phyloP scores from a whole-genome alignment of 2,797 vertebrate genomes.

The Heliangelus exortis region DNA sequence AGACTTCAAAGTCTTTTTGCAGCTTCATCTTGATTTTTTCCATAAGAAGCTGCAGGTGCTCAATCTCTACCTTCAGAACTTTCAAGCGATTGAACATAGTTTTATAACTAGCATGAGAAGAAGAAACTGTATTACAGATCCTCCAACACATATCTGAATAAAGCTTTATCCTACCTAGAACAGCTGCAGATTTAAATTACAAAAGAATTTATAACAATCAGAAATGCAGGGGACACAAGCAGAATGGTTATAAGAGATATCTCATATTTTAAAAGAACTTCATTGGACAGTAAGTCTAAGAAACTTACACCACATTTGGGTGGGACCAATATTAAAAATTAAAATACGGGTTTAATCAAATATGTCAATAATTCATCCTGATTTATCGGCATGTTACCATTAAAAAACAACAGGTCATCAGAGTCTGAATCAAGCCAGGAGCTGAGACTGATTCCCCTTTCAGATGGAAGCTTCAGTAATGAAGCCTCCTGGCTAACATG shows the following conservation, averaged over 20 bases:
- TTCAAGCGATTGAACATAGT: slow-evolving; percentile 82
- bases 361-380: neutral
- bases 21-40: slow-evolving; percentile 88
- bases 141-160: neutral
- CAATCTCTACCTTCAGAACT: slow-evolving; percentile 90
- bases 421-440: neutral
- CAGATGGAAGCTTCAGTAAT: neutral
- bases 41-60: slow-evolving; percentile 90
- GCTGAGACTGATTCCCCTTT: neutral
- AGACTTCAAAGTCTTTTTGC: slow-evolving; percentile 89
- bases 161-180: neutral
- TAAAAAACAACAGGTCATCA: neutral
- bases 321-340: neutral
- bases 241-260: neutral
- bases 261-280: neutral
- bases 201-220: neutral
- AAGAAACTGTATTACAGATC: neutral
- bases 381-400: neutral
- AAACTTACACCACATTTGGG: neutral
- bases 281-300: neutral
- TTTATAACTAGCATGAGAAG: slow-evolving; percentile 83
- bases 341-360: neutral
- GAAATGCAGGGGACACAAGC: neutral
- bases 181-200: neutral
- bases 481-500: neutral